These are phyloP conservation scores for Chorisops tibialis DNA, from an alignment of 2,888 invertebrate genomes.

Conservation along the genomic window DNA sequence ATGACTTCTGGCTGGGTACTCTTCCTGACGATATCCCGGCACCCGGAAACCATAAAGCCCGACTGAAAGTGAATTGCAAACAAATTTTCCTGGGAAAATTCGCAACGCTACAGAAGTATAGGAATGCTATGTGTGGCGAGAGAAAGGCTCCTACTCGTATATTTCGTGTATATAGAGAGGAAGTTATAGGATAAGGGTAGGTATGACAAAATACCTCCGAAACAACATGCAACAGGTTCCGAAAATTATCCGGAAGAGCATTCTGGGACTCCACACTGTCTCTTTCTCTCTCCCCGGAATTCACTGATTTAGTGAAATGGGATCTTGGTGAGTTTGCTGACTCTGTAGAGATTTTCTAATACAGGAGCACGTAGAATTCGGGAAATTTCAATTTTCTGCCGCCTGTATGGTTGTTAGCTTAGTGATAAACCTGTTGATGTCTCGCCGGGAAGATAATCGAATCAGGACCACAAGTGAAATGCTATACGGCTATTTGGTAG, in stretches of 20 bases:
- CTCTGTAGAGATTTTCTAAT: too few species aligned
- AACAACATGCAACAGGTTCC: conserved; percentile 28
- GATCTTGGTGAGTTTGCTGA: too few species aligned
- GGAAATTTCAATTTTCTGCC: too few species aligned
- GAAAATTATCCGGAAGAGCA: conserved; percentile 28
- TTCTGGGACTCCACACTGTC: not conserved
- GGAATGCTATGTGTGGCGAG: conserved; percentile 1
- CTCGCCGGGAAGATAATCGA: too few species aligned
- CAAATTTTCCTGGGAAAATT: conserved; percentile 18
- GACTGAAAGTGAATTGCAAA: conserved; percentile 24
- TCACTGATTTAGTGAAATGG: too few species aligned
- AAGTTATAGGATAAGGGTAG: not conserved
- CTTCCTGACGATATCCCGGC: not conserved
- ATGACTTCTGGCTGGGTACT: not conserved
- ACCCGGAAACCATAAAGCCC: conserved; percentile 5
- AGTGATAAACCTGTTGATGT: too few species aligned
- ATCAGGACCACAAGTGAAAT: too few species aligned
- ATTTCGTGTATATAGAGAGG: not conserved
- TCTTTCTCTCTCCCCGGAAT: too few species aligned
- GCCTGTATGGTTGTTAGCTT: too few species aligned
- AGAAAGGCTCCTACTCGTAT: not conserved
- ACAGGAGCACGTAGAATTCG: too few species aligned
- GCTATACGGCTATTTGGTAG: too few species aligned
- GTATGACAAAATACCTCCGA: conserved; percentile 15
- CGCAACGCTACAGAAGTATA: not conserved